Base-by-base conservation (phyloP, 1,140 invertebrate genomes). In the Drosophila chauvacae region DNA sequence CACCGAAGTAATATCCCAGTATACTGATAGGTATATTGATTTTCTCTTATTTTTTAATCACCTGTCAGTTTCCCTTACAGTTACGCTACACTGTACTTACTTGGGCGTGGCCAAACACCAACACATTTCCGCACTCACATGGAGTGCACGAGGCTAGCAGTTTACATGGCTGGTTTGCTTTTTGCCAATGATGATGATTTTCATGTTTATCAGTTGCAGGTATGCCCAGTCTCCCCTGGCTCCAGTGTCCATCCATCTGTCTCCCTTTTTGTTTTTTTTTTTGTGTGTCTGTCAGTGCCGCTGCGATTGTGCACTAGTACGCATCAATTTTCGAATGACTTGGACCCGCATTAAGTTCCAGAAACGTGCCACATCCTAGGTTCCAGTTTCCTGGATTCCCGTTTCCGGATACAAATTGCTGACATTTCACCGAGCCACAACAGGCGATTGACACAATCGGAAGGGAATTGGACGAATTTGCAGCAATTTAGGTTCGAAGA, bases 361-460 rank as follows among this genome's bases (percentile, higher is more conserved):
- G 41, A 33, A 72, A 72, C 70, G 66, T 72, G 70, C 45, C 70
- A 50, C 30, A 55, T 28, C 39, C 45, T 53, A 20, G 48, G 39
- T 72, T 48, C 45, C 80, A 30, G 16, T 14, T 23, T 37, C 14
- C n/a, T 37, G 51, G 53, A 56, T 16, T 56, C 9, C 53, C 9
- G 53, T 7, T 26, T 56, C 53, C 53, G 53, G 53, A 39, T 39
- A 48, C 81, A 80, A 80, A 77, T 84, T 84, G 81, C 81, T 85
- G 81, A 85, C 81, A 64, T 71, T 62, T 45, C 23, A 56, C 18
- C 61, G 58, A 23, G 39, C 53, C 63, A 41, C 47, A 65, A 35
- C 51, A 20, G 47, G 30, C 62, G 63, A 71, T 69, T 82, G 73
- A 51, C 65, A 39, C 33, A 60, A 64, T 51, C 41, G 45, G 39